These are phyloP conservation scores for Tapera naevia DNA, from an alignment of 2,797 vertebrate species.

Conservation along the genomic window DNA sequence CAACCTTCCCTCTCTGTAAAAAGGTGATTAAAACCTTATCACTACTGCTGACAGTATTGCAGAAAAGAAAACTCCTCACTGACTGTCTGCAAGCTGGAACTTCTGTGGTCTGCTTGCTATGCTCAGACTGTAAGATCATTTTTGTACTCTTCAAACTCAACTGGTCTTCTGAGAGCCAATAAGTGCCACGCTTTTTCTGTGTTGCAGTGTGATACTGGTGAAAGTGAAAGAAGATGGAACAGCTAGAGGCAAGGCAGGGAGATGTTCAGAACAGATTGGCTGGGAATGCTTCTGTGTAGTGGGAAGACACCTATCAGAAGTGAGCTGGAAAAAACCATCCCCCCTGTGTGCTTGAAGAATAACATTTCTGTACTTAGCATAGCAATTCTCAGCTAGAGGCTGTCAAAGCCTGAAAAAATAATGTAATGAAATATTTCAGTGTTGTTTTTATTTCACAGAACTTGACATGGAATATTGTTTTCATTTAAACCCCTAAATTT, in stretches of 20 bases:
- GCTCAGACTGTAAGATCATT: background rate
- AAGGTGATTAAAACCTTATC: background rate
- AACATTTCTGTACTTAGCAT: background rate
- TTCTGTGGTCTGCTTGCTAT: background rate
- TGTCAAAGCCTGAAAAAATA: background rate
- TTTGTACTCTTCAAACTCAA: background rate
- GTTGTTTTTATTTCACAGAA: background rate
- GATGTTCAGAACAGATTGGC: background rate
- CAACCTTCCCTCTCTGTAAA: background rate
- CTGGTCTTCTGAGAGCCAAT: background rate
- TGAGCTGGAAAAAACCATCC: background rate
- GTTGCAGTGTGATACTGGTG: background rate
- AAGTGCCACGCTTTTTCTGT: background rate
- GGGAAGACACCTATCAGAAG: background rate
- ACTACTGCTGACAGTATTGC: background rate
- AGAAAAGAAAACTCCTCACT: background rate
- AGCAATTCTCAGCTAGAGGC: background rate
- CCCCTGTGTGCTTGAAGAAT: background rate
- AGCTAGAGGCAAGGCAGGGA: background rate
- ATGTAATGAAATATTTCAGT: background rate
- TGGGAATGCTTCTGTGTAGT: background rate
- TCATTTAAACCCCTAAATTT: background rate
- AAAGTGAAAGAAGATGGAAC: background rate
- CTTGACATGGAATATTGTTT: background rate
- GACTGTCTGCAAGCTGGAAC: background rate